These are phyloP conservation scores for Virgularia gustaviana DNA, from an alignment of 92 coral and sea anemone genomes.

Conservation along the genomic window DNA sequence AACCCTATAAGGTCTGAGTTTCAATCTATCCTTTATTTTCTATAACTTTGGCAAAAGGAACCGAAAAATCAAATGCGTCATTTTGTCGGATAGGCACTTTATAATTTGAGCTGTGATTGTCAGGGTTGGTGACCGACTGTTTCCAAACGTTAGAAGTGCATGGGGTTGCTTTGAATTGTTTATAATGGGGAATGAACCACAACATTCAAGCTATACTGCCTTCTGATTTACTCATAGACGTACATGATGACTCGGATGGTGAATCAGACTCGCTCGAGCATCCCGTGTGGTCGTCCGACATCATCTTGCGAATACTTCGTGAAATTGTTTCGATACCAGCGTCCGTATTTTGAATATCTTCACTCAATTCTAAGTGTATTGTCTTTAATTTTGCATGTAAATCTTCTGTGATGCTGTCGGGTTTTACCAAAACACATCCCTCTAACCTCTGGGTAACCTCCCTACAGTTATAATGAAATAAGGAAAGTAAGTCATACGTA, in stretches of 20 bases:
- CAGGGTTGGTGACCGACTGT: no score
- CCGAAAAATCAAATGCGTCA: no score
- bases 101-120: no score
- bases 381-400: slow-evolving; percentile 9
- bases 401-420: background rate
- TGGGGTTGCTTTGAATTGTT: no score
- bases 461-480: background rate
- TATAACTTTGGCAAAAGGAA: no score
- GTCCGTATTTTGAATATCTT: slow-evolving; percentile 15
- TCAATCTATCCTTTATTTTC: no score
- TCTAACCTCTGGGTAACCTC: background rate
- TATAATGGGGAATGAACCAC: background rate
- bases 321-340: slow-evolving; percentile 8
- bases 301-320: slow-evolving; percentile 14
- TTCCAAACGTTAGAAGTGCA: no score
- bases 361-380: slow-evolving; percentile 5
- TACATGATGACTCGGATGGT: slow-evolving; percentile 31
- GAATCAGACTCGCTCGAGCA: slow-evolving; percentile 27
- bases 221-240: slow-evolving; percentile 37
- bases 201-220: slow-evolving; percentile 9
- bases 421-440: background rate
- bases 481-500: background rate
- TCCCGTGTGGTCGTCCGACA: slow-evolving; percentile 15
- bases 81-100: no score
- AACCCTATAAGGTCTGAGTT: no score